A percentile compares a stretch with the other conserved stretches of the same genome.
phyloP scores from a whole-genome alignment of 1,140 invertebrate species.

The Drosophila erecta region DNA sequence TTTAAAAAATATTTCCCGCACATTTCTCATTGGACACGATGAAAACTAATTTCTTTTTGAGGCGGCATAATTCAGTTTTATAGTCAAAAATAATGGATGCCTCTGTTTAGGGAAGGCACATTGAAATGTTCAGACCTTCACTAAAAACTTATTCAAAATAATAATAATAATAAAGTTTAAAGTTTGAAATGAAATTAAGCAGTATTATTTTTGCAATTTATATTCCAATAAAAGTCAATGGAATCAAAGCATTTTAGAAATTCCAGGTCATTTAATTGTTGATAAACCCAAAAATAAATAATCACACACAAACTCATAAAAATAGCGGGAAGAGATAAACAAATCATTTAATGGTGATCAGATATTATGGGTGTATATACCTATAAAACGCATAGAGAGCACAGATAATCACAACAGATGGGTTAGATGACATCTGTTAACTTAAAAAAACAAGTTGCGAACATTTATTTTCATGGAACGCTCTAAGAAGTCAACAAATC shows the following conservation, averaged over 20 bases:
- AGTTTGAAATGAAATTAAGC: neutral
- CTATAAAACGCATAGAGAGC: neutral
- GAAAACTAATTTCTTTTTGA: conserved; percentile 14
- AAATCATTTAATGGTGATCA: conserved; percentile 35
- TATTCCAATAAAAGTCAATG: too few relatives aligned
- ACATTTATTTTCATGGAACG: conserved; percentile 33
- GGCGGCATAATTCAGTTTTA: conserved; percentile 10
- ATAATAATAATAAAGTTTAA: neutral
- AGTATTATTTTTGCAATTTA: too few relatives aligned
- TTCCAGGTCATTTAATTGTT: conserved; percentile 18
- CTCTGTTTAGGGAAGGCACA: neutral
- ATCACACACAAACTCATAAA: conserved; percentile 5
- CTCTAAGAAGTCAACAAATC: conserved; percentile 18
- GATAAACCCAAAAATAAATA: conserved; percentile 14
- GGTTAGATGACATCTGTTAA: conserved; percentile 22
- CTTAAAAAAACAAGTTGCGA: conserved; percentile 39
- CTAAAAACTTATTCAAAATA: neutral
- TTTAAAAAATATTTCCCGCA: conserved; percentile 69
- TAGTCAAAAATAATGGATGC: neutral
- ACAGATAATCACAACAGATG: conserved; percentile 13
- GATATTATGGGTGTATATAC: neutral
- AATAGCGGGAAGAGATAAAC: conserved; percentile 27
- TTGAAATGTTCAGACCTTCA: neutral
- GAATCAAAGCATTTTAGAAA: neutral
- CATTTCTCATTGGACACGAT: conserved; percentile 55